Evolutionary conservation across 1,140 invertebrate genomes (phyloP).

Genomic region (Diuraphis noxia): DNA sequence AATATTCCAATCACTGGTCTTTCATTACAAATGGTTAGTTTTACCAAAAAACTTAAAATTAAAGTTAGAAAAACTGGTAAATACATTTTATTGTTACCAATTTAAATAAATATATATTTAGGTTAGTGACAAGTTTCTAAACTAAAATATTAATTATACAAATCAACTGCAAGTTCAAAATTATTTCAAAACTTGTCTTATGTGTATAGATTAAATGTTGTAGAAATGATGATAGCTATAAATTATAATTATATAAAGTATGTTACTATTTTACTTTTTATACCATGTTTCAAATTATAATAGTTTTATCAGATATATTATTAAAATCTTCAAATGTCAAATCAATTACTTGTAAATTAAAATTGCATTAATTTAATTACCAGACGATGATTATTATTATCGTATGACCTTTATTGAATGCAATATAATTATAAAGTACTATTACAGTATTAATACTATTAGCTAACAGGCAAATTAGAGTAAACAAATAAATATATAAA

Average conservation of each 20-base stretch:
- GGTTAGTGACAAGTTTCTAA: not conserved
- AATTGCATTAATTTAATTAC: not conserved
- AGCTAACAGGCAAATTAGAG: too few species aligned
- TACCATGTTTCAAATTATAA: conserved; percentile 59
- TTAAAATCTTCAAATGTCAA: not conserved
- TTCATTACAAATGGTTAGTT: conserved; percentile 17
- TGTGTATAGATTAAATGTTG: not conserved
- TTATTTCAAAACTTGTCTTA: not conserved
- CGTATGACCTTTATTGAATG: too few species aligned
- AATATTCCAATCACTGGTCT: conserved; percentile 57
- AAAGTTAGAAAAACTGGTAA: not conserved
- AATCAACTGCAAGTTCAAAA: not conserved
- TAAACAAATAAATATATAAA: too few species aligned
- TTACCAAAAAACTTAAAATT: not conserved
- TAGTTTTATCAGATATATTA: not conserved
- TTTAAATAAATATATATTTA: conserved; percentile 23
- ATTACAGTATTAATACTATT: too few species aligned
- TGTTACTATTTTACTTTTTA: not conserved
- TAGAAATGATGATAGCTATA: not conserved
- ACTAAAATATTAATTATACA: not conserved
- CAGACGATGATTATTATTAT: not conserved
- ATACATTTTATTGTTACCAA: too few species aligned
- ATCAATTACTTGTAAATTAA: not conserved
- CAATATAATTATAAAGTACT: too few species aligned
- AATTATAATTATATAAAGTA: too few species aligned